Base-by-base conservation (phyloP, 2,113 vertebrate genomes). In the Hirundichthys speculiger region DNA sequence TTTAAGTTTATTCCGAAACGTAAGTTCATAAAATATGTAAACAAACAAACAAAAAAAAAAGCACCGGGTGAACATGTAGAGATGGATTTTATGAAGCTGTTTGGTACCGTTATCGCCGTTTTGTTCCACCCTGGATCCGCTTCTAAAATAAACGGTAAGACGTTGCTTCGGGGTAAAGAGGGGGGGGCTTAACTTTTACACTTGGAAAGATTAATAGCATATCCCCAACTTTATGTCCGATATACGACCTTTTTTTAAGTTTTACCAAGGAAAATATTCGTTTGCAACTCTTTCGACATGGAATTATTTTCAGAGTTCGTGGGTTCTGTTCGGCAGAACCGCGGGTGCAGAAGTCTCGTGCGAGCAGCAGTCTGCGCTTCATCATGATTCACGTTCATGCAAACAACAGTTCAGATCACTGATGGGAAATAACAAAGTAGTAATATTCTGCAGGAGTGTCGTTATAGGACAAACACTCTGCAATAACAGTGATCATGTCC, bases 51-150 rank as follows among this genome's bases (percentile, higher is more conserved):
- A 75, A n/a, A n/a, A n/a, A n/a, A n/a, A n/a, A 18, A 42, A 42
- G 14, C 43, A 58, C 15, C 27, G 41, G 7, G 62, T 45, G 85
- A 88, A 90, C 86, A 89, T 92, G 91, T 84, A 80, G 88, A 93
- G 50, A 94, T 94, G 93, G 91, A 93, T 85, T 79, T 91, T 20
- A 80, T 93, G 77, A 92, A 56, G 75, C 70, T 93, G 49, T 80
- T 93, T 60, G 91, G 90, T 76, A 71, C 90, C 0, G 80, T 92
- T 39, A 72, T 93, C 77, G 86, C 90, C 45, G 71, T 94, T 16
- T 82, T 88, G 25, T 86, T 88, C 67, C 86, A 89, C 74, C 82
- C 86, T 14, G 82, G 87, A 82, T 87, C 76, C 66, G 70, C 84
- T 43, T 87, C 87, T 0, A 89, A 88, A 75, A 49, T 83, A 53